Conservation (phyloP, 1,140 invertebrate species). For the Pseudoatta argentina region DNA sequence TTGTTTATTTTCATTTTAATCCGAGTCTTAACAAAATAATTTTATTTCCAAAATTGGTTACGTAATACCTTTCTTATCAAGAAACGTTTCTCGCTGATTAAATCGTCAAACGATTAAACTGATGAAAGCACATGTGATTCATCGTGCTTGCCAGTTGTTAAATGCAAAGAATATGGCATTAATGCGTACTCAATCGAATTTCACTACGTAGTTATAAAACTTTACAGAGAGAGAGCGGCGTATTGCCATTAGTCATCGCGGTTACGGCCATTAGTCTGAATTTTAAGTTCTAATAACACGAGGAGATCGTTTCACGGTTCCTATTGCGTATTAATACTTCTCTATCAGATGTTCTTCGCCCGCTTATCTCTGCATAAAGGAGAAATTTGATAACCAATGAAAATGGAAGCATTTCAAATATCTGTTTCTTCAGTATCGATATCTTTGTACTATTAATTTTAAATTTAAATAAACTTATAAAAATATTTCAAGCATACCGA, state of each 20-base stretch:
- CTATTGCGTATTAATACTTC: conserved; percentile 2
- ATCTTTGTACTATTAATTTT: background rate
- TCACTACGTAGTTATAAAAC: conserved; percentile 38
- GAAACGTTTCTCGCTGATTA: conserved; percentile 41
- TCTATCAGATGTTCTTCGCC: background rate
- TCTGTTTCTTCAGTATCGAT: background rate
- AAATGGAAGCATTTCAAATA: conserved; percentile 7
- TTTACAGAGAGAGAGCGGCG: conserved; percentile 17
- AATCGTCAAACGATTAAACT: conserved; percentile 62
- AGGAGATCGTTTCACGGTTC: conserved; percentile 36
- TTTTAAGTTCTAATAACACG: conserved; percentile 50
- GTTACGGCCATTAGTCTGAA: conserved; percentile 57
- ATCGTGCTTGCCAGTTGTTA: conserved; percentile 46
- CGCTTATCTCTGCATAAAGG: background rate
- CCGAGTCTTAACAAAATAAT: background rate
- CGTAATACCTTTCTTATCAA: background rate
- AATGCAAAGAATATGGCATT: conserved; percentile 35
- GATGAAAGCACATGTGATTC: conserved; percentile 62
- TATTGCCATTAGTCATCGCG: conserved; percentile 49
- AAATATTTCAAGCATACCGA: background rate
- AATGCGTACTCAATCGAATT: conserved; percentile 46
- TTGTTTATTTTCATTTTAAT: background rate
- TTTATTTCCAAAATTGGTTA: background rate
- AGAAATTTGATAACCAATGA: conserved; percentile 23
- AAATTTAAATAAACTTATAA: conserved; percentile 1